Evolutionary conservation across 2,113 vertebrate species (phyloP).

Genomic region (Maccullochella peelii): DNA sequence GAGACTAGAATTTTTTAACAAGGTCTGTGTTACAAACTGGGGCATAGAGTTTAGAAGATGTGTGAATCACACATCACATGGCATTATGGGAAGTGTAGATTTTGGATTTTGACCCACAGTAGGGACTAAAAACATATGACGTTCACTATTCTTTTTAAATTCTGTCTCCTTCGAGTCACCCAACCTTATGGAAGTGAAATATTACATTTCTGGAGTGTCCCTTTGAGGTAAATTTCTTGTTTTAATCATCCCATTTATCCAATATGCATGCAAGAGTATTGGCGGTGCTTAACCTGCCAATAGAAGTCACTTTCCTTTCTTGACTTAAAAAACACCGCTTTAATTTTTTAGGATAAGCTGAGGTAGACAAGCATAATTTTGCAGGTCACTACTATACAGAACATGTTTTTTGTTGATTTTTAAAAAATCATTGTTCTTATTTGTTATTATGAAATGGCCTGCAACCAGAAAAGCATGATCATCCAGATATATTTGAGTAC

Average conservation of each 20-base stretch:
- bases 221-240: not conserved
- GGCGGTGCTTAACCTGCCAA: not conserved
- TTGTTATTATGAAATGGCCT: no score
- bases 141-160: not conserved
- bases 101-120: not conserved
- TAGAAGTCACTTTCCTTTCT: not conserved
- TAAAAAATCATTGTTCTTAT: no score
- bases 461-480: not conserved
- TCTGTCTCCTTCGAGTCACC: not conserved
- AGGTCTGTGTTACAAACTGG: not conserved
- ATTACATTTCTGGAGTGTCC: not conserved
- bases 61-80: not conserved
- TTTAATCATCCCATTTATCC: not conserved
- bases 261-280: not conserved
- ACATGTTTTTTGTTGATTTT: no score
- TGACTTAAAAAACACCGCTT: not conserved
- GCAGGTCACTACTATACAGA: not conserved
- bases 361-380: not conserved
- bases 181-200: not conserved
- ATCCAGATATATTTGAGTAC: not conserved
- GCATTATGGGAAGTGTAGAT: not conserved
- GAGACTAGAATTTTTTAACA: not conserved
- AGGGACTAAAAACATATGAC: not conserved
- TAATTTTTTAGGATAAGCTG: not conserved
- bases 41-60: not conserved